Evolutionary conservation across 2,888 invertebrate genomes (phyloP).

Genomic region (Apodemia duryi): DNA sequence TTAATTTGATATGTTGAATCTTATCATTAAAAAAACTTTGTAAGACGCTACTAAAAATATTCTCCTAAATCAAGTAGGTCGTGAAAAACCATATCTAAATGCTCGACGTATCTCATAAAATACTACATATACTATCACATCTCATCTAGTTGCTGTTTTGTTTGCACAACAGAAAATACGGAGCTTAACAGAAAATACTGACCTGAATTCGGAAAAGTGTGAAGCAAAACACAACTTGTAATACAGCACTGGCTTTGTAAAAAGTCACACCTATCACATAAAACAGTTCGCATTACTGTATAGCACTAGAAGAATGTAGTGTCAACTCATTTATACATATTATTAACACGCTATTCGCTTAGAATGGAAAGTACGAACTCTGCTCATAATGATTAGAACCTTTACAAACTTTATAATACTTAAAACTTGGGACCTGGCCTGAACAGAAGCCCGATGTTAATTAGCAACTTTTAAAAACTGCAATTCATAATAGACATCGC

Average conservation of each 20-base stretch:
- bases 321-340: conserved; percentile 29
- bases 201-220: conserved; percentile 12
- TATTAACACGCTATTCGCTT: conserved; percentile 35
- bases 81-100: not conserved
- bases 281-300: conserved; percentile 11
- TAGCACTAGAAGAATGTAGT: conserved; percentile 13
- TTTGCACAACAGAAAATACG: conserved; percentile 7
- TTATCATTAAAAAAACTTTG: no score
- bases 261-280: conserved; percentile 17
- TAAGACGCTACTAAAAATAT: no score
- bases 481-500: conserved; percentile 76
- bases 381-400: conserved; percentile 68
- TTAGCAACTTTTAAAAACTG: conserved; percentile 76
- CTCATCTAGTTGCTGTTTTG: conserved; percentile 14
- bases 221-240: conserved; percentile 12
- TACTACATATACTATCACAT: not conserved
- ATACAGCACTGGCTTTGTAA: conserved; percentile 12
- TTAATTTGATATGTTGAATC: no score
- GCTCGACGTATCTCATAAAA: not conserved
- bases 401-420: conserved; percentile 68
- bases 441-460: conserved; percentile 65
- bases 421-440: conserved; percentile 62
- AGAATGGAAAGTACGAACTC: conserved; percentile 40
- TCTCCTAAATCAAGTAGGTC: not conserved
- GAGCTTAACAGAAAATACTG: conserved; percentile 10